These are phyloP conservation scores for Stenurella melanura DNA, from an alignment of 2,888 invertebrate species.

Conservation along the genomic window DNA sequence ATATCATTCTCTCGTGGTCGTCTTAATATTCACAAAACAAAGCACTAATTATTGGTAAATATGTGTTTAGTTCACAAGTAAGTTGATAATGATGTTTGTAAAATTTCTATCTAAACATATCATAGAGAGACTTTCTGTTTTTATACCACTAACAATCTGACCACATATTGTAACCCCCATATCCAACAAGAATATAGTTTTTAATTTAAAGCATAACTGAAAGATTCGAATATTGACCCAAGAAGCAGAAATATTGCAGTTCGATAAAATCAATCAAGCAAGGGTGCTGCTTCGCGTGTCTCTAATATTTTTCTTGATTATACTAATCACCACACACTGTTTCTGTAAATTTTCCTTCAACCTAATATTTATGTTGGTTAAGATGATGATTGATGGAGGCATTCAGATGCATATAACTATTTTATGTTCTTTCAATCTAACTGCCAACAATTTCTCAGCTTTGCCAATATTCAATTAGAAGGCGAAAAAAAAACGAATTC, in stretches of 20 bases:
- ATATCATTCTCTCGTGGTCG: not conserved
- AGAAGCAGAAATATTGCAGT: slow-evolving; percentile 8
- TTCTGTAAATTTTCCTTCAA: not conserved
- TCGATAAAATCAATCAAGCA: slow-evolving; percentile 1
- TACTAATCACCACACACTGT: not conserved
- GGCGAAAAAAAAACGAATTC: no score
- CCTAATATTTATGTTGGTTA: not conserved
- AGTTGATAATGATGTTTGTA: not conserved
- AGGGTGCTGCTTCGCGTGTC: not conserved
- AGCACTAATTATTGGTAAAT: not conserved
- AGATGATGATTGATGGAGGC: no score
- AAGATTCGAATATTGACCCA: slow-evolving; percentile 5
- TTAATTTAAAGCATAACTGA: not conserved
- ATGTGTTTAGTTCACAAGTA: not conserved
- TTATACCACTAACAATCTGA: slow-evolving; percentile 26
- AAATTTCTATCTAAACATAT: slow-evolving; percentile 29
- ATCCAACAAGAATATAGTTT: slow-evolving; percentile 9
- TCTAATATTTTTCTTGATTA: slow-evolving; percentile 21
- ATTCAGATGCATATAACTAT: no score
- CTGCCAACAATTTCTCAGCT: no score
- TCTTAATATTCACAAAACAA: not conserved
- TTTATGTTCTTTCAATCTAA: no score
- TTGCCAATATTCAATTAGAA: no score
- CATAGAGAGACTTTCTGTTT: slow-evolving; percentile 31
- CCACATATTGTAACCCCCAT: slow-evolving; percentile 21